Conservation (phyloP, 2,888 invertebrate species). For the Ptychoptera albimana region DNA sequence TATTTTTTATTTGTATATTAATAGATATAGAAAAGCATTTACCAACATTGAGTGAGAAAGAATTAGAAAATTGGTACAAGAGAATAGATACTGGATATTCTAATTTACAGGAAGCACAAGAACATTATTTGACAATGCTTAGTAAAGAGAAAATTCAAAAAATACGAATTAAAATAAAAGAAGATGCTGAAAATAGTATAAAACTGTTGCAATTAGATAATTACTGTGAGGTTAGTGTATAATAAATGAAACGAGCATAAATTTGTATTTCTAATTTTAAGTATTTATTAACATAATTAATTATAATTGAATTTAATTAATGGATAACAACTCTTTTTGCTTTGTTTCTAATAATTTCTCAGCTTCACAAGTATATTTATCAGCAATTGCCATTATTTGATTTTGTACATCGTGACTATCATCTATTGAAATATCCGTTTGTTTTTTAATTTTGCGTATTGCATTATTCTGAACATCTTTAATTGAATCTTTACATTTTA, state of each 20-base stretch:
- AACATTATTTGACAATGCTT: slow-evolving; percentile 20
- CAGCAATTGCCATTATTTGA: slow-evolving; percentile 52
- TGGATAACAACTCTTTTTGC: slow-evolving; percentile 53
- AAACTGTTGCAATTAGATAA: slow-evolving; percentile 17
- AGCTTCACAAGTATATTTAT: slow-evolving; percentile 46
- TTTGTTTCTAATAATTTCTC: slow-evolving; percentile 51
- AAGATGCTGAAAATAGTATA: slow-evolving; percentile 18
- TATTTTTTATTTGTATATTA: too few species aligned
- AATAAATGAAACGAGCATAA: neutral
- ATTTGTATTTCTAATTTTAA: slow-evolving; percentile 3
- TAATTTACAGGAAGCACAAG: slow-evolving; percentile 18
- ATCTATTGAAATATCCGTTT: slow-evolving; percentile 55
- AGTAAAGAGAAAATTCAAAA: slow-evolving; percentile 23
- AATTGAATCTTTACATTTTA: slow-evolving; percentile 61
- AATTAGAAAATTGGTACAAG: slow-evolving; percentile 22
- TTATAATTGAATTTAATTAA: neutral
- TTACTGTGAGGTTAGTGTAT: slow-evolving; percentile 18
- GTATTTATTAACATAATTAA: neutral
- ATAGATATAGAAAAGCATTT: neutral
- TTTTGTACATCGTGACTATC: slow-evolving; percentile 45
- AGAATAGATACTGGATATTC: slow-evolving; percentile 23
- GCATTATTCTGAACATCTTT: slow-evolving; percentile 60
- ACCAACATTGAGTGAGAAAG: slow-evolving; percentile 8
- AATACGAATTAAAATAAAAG: slow-evolving; percentile 20
- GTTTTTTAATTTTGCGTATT: slow-evolving; percentile 53